Percentiles rank a stretch among this genome's conserved stretches.
phyloP scores from a whole-genome alignment of 2,888 invertebrate species.

The Sesamia inferens region DNA sequence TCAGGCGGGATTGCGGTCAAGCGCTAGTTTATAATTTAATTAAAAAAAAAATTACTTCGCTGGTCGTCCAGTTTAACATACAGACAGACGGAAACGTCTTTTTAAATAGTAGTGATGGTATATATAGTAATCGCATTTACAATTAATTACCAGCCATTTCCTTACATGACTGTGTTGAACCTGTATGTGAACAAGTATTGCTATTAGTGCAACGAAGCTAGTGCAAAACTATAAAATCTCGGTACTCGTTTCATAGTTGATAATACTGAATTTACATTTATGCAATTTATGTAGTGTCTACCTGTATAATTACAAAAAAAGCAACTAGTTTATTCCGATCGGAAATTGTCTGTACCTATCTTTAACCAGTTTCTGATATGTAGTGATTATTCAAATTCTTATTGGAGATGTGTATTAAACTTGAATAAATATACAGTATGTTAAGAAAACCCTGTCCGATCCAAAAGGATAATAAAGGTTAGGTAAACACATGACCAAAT shows the following conservation, averaged over 20 bases:
- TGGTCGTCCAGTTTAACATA: constrained; percentile 38
- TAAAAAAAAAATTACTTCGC: constrained; percentile 19
- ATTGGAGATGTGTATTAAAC: background rate
- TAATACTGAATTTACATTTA: constrained; percentile 30
- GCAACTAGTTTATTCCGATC: background rate
- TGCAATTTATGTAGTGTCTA: constrained; percentile 16
- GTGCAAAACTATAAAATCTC: constrained; percentile 55
- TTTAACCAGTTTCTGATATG: constrained; percentile 4
- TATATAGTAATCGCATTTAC: constrained; percentile 30
- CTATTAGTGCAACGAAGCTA: constrained; percentile 36
- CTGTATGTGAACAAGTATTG: constrained; percentile 20
- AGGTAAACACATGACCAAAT: too few species aligned
- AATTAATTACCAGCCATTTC: constrained; percentile 42
- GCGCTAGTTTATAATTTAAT: too few species aligned
- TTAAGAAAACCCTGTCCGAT: too few species aligned
- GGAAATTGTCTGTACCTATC: background rate
- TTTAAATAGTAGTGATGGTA: constrained; percentile 28
- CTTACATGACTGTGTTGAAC: constrained; percentile 46
- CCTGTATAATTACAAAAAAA: constrained; percentile 22
- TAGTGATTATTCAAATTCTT: constrained; percentile 5
- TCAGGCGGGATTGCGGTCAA: too few species aligned
- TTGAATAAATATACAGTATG: background rate
- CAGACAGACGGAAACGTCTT: constrained; percentile 29
- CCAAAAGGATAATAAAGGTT: too few species aligned
- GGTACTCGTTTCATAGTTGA: constrained; percentile 10